Evolutionary conservation across 2,888 invertebrate species (phyloP).

Genomic region (Drosophila antonietae): DNA sequence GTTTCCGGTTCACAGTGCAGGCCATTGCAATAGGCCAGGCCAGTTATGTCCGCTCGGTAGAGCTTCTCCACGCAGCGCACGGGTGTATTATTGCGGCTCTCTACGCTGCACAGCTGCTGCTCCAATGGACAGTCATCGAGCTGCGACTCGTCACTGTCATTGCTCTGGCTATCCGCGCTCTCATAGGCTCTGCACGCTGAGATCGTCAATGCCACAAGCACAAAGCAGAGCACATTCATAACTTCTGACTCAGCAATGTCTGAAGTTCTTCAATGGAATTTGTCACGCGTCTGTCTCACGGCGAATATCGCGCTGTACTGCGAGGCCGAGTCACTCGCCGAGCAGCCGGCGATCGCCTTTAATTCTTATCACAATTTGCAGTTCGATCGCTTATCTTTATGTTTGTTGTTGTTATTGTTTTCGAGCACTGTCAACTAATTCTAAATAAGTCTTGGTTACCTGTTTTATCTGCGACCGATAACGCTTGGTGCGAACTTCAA

Average conservation of each 20-base stretch:
- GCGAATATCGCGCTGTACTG: conserved; percentile 48
- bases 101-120: conserved; percentile 19
- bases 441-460: conserved; percentile 28
- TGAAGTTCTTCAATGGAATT: conserved; percentile 7
- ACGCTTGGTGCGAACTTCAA: conserved; percentile 27
- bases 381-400: conserved; percentile 48
- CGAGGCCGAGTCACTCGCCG: conserved; percentile 11
- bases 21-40: conserved; percentile 39
- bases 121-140: conserved; percentile 22
- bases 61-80: conserved; percentile 6
- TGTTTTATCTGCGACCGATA: conserved; percentile 43
- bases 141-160: neutral
- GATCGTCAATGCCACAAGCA: conserved; percentile 34
- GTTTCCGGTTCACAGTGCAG: conserved; percentile 60
- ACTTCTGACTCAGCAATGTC: conserved; percentile 52
- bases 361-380: conserved; percentile 45
- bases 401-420: conserved; percentile 13
- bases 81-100: neutral
- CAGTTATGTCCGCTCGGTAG: neutral
- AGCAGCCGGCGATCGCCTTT: conserved; percentile 19
- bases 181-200: neutral
- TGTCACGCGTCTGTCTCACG: conserved; percentile 40
- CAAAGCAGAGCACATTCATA: conserved; percentile 38
- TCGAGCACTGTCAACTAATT: conserved; percentile 43
- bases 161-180: neutral